A percentile compares a stretch with the other conserved stretches of the same genome.
Conservation (phyloP, 2,888 invertebrate species). For the Baccha elongata region DNA sequence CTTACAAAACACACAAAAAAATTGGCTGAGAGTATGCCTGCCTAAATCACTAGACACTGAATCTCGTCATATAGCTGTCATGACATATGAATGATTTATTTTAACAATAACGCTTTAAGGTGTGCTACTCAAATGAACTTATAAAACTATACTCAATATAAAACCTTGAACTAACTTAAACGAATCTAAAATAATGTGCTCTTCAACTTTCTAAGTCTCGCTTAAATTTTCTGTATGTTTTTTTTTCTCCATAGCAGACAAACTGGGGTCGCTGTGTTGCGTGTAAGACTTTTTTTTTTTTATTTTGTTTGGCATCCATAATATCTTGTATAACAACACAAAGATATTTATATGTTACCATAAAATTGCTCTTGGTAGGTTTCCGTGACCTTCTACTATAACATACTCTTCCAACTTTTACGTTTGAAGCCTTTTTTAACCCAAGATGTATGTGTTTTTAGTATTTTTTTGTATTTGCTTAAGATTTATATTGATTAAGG, state of each 20-base stretch:
- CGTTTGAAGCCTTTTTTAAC: constrained; percentile 27
- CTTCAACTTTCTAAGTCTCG: not conserved
- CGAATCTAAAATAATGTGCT: not conserved
- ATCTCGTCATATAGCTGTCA: too few relatives aligned
- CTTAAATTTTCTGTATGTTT: constrained; percentile 11
- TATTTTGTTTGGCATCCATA: constrained; percentile 21
- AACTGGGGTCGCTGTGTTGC: constrained; percentile 33
- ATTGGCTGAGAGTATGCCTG: too few relatives aligned
- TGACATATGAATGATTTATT: too few relatives aligned
- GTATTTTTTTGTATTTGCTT: constrained; percentile 3
- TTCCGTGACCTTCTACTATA: constrained; percentile 26
- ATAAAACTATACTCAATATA: too few relatives aligned
- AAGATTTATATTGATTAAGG: constrained; percentile 29
- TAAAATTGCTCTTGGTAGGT: constrained; percentile 27
- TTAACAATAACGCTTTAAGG: too few relatives aligned
- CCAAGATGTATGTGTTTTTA: constrained; percentile 13
- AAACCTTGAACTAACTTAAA: not conserved
- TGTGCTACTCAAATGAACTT: too few relatives aligned
- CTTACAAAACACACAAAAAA: too few relatives aligned
- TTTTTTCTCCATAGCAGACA: constrained; percentile 27
- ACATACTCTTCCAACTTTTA: not conserved
- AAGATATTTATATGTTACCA: constrained; percentile 30
- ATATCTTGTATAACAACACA: constrained; percentile 30
- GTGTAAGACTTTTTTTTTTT: constrained; percentile 5
- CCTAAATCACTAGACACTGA: too few relatives aligned